Conservation (phyloP, 2,888 invertebrate genomes). For the Hydroisotoma schaefferi region DNA sequence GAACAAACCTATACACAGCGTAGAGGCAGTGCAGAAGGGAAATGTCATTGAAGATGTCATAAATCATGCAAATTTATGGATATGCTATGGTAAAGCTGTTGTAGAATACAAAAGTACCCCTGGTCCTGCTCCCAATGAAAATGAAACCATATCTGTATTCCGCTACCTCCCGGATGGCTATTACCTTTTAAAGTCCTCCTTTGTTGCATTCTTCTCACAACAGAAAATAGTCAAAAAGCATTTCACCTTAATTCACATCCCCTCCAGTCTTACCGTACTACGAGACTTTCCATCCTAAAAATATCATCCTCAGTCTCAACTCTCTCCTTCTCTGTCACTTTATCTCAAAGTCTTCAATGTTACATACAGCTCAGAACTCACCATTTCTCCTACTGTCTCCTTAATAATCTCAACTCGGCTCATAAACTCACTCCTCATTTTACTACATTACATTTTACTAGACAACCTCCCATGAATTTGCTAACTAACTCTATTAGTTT, state of each 20-base stretch:
- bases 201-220: neutral
- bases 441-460: too few relatives aligned
- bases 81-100: slow-evolving; percentile 30
- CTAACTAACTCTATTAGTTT: too few relatives aligned
- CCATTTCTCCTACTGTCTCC: too few relatives aligned
- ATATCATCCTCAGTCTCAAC: too few relatives aligned
- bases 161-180: neutral
- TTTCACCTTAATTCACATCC: neutral
- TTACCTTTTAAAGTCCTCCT: neutral
- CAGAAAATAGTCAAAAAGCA: neutral
- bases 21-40: slow-evolving; percentile 39
- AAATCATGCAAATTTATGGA: slow-evolving; percentile 49
- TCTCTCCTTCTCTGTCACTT: too few relatives aligned
- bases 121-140: neutral
- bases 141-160: slow-evolving; percentile 7
- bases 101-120: slow-evolving; percentile 44
- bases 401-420: too few relatives aligned
- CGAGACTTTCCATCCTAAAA: too few relatives aligned
- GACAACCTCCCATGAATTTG: too few relatives aligned
- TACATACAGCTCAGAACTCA: too few relatives aligned
- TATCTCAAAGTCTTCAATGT: too few relatives aligned
- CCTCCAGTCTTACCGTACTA: too few relatives aligned
- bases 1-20: neutral
- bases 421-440: too few relatives aligned
- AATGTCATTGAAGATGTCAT: slow-evolving; percentile 48